These are phyloP conservation scores for Temnopleurus reevesii DNA, from an alignment of 53 echinoderm and acorn worm genomes.

Conservation along the genomic window DNA sequence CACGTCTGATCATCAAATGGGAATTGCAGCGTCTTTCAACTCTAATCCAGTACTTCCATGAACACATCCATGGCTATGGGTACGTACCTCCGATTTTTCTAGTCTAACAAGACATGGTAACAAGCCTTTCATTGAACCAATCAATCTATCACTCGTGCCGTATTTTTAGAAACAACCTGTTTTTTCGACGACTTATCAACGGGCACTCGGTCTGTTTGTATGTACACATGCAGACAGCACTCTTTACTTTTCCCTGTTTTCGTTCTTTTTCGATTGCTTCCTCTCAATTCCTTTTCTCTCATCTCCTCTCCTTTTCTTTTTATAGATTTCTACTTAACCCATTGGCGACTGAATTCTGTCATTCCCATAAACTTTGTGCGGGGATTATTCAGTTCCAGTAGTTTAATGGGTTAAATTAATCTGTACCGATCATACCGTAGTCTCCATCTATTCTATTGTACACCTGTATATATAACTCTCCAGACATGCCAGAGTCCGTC, in stretches of 20 bases:
- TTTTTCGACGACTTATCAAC: conserved; percentile 35
- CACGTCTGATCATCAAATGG: background rate
- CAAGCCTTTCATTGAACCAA: conserved; percentile 35
- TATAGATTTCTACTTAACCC: too few relatives aligned
- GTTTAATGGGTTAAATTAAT: too few relatives aligned
- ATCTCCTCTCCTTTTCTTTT: background rate
- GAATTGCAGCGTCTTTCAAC: background rate
- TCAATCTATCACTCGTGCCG: conserved; percentile 33
- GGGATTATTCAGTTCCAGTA: too few relatives aligned
- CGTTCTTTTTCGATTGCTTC: background rate
- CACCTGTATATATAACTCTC: too few relatives aligned
- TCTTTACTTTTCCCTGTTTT: background rate
- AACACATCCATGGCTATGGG: background rate
- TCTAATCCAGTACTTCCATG: background rate
- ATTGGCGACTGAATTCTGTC: too few relatives aligned
- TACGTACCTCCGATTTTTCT: background rate
- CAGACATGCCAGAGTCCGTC: too few relatives aligned
- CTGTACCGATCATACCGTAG: too few relatives aligned
- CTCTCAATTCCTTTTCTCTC: background rate
- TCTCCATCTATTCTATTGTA: too few relatives aligned
- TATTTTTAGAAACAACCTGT: conserved; percentile 52
- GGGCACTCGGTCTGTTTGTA: conserved; percentile 23
- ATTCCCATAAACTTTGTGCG: too few relatives aligned
- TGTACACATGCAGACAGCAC: background rate
- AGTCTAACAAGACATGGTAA: conserved; percentile 13